These are phyloP conservation scores for Plutella xylostella DNA, from an alignment of 2,888 invertebrate species.

Conservation along the genomic window DNA sequence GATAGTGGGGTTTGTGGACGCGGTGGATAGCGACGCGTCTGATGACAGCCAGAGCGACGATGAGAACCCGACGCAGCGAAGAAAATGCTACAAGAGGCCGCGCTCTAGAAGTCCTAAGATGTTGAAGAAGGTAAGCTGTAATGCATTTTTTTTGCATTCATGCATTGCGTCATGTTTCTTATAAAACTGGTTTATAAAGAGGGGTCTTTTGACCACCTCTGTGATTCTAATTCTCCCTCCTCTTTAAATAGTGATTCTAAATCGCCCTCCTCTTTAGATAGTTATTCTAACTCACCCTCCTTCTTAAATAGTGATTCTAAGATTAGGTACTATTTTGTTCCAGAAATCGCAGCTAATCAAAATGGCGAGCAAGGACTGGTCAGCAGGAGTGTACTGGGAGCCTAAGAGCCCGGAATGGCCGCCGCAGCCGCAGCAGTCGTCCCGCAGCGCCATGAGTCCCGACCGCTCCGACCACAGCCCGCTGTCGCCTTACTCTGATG, in stretches of 20 bases:
- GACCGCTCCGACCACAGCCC: slow-evolving; percentile 36
- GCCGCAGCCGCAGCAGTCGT: slow-evolving; percentile 27
- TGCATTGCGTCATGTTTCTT: no score
- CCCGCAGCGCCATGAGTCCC: slow-evolving; percentile 39
- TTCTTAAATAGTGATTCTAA: no score
- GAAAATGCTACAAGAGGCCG: slow-evolving; percentile 39
- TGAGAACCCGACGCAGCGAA: slow-evolving; percentile 26
- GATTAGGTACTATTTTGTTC: no score
- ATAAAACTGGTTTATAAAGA: no score
- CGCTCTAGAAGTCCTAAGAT: slow-evolving; percentile 38
- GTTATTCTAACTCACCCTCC: no score
- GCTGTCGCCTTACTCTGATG: slow-evolving; percentile 47
- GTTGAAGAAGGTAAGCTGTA: slow-evolving; percentile 35
- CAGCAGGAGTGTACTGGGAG: slow-evolving; percentile 56
- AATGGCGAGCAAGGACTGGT: slow-evolving; percentile 56
- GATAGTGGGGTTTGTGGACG: slow-evolving; percentile 56
- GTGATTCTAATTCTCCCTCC: no score
- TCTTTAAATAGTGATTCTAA: no score
- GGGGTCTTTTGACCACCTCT: no score
- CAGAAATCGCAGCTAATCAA: slow-evolving; percentile 44
- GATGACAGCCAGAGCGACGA: slow-evolving; percentile 49
- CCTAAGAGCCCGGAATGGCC: slow-evolving; percentile 55
- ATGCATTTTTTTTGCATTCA: no score
- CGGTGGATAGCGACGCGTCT: slow-evolving; percentile 45
- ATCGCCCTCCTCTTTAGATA: no score